phyloP scores from a whole-genome alignment of 37 sponge, comb jelly and placozoan species.

The Petrosia ficiformis region DNA sequence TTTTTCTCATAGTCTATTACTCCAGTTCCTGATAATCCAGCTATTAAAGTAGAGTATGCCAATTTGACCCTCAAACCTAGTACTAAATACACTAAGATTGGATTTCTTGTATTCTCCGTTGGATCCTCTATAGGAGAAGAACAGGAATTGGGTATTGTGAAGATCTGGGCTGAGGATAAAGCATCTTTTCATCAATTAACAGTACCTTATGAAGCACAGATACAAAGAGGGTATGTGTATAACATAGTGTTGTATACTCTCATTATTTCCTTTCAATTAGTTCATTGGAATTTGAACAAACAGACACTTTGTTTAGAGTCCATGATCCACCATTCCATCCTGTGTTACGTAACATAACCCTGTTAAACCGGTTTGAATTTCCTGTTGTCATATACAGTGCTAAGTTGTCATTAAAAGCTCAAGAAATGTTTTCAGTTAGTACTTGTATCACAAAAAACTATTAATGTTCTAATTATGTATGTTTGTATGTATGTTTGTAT shows the following conservation, averaged over 20 bases:
- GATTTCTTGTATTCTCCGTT: slow-evolving; percentile 21
- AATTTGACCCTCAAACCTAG: slow-evolving; percentile 49
- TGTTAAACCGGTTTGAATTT: slow-evolving; percentile 47
- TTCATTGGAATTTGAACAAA: slow-evolving; percentile 43
- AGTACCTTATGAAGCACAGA: slow-evolving; percentile 57
- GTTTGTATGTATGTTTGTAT: too few relatives aligned
- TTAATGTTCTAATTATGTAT: too few relatives aligned
- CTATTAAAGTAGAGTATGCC: slow-evolving; percentile 38
- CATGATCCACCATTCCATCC: slow-evolving; percentile 69
- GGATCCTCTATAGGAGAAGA: not conserved
- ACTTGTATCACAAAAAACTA: too few relatives aligned
- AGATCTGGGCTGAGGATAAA: slow-evolving; percentile 35
- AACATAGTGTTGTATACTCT: not conserved
- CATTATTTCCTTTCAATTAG: slow-evolving; percentile 15
- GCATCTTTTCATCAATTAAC: slow-evolving; percentile 16
- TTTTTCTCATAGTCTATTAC: slow-evolving; percentile 41
- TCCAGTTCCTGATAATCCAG: slow-evolving; percentile 39
- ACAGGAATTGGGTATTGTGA: slow-evolving; percentile 21
- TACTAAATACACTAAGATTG: slow-evolving; percentile 51
- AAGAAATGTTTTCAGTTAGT: slow-evolving; percentile 62
- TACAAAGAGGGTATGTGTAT: slow-evolving; percentile 47
- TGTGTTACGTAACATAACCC: slow-evolving; percentile 44
- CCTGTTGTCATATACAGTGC: slow-evolving; percentile 66
- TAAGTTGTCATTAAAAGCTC: slow-evolving; percentile 52
- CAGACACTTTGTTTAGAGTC: slow-evolving; percentile 47